Evolutionary conservation across 2,888 invertebrate genomes (phyloP).

Genomic region (Polietes domitor): DNA sequence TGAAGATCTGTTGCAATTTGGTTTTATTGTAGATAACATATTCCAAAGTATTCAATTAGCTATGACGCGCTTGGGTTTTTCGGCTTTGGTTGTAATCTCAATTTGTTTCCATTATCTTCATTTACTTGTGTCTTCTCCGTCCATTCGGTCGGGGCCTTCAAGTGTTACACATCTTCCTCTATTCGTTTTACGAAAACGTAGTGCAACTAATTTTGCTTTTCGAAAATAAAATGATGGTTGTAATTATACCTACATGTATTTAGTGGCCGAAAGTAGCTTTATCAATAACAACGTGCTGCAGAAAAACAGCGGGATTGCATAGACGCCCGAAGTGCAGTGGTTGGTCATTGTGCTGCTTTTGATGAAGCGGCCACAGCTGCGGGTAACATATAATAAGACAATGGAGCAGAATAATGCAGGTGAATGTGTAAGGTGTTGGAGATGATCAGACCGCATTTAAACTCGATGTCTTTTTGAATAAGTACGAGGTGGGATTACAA

Average conservation of each 20-base stretch:
- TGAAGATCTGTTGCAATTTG: conserved; percentile 55
- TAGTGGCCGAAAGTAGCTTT: neutral
- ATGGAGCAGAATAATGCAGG: neutral
- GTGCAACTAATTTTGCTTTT: conserved; percentile 39
- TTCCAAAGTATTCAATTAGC: conserved; percentile 9
- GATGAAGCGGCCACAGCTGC: neutral
- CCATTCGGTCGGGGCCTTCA: conserved; percentile 34
- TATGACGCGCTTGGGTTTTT: conserved; percentile 17
- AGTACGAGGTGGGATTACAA: too few species aligned
- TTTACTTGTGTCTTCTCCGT: conserved; percentile 33
- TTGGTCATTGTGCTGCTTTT: neutral
- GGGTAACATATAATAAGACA: neutral
- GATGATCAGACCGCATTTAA: neutral
- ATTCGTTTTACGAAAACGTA: neutral
- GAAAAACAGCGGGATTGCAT: conserved; percentile 34
- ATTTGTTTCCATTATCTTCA: conserved; percentile 36
- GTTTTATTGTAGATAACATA: neutral
- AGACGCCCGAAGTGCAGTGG: conserved; percentile 30
- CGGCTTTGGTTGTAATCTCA: conserved; percentile 20
- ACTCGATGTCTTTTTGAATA: too few species aligned
- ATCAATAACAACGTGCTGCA: neutral
- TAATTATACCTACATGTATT: neutral
- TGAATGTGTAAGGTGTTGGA: neutral
- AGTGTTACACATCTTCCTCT: conserved; percentile 22
- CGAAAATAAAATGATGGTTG: neutral